Evolutionary conservation across 1,140 invertebrate genomes (phyloP).

Genomic region (Brachionus rotundiformis): DNA sequence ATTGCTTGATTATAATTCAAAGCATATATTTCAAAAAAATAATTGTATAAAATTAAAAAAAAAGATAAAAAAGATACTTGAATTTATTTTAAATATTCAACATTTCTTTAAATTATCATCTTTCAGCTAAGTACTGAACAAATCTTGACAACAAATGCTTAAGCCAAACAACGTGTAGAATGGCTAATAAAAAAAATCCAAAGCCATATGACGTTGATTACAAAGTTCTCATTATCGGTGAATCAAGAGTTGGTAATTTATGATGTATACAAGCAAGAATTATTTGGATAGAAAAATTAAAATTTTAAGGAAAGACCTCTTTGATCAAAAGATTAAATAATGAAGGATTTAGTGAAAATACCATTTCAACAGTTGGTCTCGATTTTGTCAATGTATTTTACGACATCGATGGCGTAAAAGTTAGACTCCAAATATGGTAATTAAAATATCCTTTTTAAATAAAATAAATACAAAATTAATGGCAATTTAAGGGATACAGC

Average conservation of each 20-base stretch:
- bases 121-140: neutral
- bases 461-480: neutral
- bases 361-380: constrained; percentile 92
- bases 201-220: constrained; percentile 46
- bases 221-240: constrained; percentile 49
- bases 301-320: constrained; percentile 37
- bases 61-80: constrained; percentile 1
- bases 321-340: constrained; percentile 44
- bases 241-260: constrained; percentile 50
- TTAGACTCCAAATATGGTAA: constrained; percentile 67
- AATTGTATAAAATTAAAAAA: neutral
- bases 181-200: constrained; percentile 23
- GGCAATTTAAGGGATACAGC: constrained; percentile 68
- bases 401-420: constrained; percentile 66
- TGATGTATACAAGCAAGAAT: neutral
- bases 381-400: constrained; percentile 68
- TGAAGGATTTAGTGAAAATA: constrained; percentile 38
- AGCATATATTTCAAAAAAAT: constrained; percentile 21
- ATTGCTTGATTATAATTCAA: constrained; percentile 38
- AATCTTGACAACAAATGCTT: neutral
- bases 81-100: neutral
- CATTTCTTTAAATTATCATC: neutral
- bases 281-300: neutral
- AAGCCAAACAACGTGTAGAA: neutral
- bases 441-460: neutral